Conservation (phyloP, 1,140 invertebrate genomes). For the Schlechtendalia chinensis region DNA sequence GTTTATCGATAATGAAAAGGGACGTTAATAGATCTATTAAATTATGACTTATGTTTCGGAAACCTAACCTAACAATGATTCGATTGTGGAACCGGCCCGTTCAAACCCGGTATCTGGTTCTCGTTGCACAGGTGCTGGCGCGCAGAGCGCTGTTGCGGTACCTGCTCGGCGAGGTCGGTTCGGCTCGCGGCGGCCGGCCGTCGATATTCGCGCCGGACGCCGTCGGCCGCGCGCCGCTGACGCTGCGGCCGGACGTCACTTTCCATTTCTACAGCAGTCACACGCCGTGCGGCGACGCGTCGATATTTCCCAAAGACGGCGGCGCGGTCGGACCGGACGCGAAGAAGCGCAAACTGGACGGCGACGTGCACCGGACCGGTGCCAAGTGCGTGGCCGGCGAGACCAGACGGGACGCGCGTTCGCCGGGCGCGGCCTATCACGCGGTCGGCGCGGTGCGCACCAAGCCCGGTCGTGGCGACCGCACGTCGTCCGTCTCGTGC, state of each 20-base stretch:
- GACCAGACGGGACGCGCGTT: conserved; percentile 60
- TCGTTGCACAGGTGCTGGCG: conserved; percentile 21
- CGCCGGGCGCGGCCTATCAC: conserved; percentile 68
- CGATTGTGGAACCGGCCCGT: too few relatives aligned
- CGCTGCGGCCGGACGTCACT: conserved; percentile 59
- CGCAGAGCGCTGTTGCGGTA: conserved; percentile 25
- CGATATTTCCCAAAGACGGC: conserved; percentile 65
- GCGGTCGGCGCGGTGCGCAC: conserved; percentile 72
- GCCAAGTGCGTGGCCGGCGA: conserved; percentile 74
- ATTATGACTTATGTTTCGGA: too few relatives aligned
- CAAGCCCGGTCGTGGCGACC: conserved; percentile 89
- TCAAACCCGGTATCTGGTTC: too few relatives aligned
- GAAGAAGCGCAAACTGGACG: conserved; percentile 50
- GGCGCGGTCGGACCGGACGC: background rate
- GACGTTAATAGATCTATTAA: too few relatives aligned
- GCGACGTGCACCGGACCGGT: conserved; percentile 74
- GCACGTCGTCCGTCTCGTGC: conserved; percentile 85
- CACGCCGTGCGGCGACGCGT: conserved; percentile 90
- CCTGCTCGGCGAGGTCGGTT: conserved; percentile 3
- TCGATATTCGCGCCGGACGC: background rate
- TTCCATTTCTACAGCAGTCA: conserved; percentile 88
- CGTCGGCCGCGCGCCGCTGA: background rate
- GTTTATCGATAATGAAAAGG: too few relatives aligned
- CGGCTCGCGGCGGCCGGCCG: background rate
- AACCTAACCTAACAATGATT: too few relatives aligned